Percentiles rank a stretch among this genome's conserved stretches.
Conservation (phyloP, 1,140 invertebrate species). For the Ceratosolen fusciceps region DNA sequence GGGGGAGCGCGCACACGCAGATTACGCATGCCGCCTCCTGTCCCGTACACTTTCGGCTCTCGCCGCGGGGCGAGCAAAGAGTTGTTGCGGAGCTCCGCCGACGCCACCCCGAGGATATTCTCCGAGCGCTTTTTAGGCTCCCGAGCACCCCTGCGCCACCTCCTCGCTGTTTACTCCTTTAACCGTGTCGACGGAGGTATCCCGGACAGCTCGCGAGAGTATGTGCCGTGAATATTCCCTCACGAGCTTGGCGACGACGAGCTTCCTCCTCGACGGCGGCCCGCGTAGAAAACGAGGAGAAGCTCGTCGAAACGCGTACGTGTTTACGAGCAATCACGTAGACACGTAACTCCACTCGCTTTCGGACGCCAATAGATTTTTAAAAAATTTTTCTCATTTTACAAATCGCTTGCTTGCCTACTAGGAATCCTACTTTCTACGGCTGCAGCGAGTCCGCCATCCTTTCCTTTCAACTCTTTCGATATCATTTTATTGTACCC, state of each 20-base stretch:
- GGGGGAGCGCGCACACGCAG: too few species aligned
- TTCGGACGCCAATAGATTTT: constrained; percentile 26
- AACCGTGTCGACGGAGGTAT: too few species aligned
- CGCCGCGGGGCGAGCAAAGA: too few species aligned
- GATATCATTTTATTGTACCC: too few species aligned
- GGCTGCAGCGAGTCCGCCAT: neutral
- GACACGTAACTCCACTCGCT: constrained; percentile 11
- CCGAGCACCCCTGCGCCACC: too few species aligned
- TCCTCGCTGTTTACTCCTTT: neutral
- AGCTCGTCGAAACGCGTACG: constrained; percentile 13
- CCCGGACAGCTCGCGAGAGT: neutral
- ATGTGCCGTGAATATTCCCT: constrained; percentile 15
- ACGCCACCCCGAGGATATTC: neutral
- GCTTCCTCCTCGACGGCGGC: neutral
- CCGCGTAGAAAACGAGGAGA: neutral
- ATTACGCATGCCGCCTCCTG: neutral
- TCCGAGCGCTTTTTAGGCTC: too few species aligned
- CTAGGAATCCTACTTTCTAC: constrained; percentile 9
- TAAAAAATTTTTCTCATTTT: constrained; percentile 24
- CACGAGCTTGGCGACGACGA: too few species aligned
- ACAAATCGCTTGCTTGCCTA: constrained; percentile 1
- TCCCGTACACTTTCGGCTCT: too few species aligned
- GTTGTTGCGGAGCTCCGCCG: too few species aligned
- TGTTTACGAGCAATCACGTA: constrained; percentile 22
- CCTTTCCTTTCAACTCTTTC: too few species aligned